Evolutionary conservation across 2,113 vertebrate genomes (phyloP).

Genomic region (Melanocharis versteri): DNA sequence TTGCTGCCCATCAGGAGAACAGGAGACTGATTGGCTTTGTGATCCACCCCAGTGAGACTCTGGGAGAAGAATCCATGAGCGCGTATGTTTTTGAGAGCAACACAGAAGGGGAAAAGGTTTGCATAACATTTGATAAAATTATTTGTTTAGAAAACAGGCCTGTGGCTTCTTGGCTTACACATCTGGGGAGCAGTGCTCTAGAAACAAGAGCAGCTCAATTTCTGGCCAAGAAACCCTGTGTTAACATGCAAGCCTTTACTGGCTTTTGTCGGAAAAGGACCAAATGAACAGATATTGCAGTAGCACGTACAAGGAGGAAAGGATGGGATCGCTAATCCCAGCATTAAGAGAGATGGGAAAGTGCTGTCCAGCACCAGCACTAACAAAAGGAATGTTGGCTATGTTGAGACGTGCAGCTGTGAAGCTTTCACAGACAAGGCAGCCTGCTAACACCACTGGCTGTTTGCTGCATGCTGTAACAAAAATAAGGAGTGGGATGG

Average conservation of each 20-base stretch:
- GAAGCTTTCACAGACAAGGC: not conserved
- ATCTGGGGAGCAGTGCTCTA: not conserved
- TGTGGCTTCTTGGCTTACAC: not conserved
- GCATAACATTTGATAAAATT: not conserved
- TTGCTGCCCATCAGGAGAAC: conserved; percentile 94
- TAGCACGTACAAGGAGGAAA: not conserved
- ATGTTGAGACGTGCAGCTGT: accelerated
- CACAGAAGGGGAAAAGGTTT: conserved; percentile 96
- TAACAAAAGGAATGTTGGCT: not conserved
- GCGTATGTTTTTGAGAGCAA: conserved; percentile 95
- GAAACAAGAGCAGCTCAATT: not conserved
- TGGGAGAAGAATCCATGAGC: conserved; percentile 80
- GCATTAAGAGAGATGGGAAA: not conserved
- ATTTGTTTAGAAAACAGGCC: not conserved
- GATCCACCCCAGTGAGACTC: conserved; percentile 75
- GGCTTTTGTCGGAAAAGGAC: not conserved
- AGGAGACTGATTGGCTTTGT: conserved; percentile 91
- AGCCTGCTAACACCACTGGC: not conserved
- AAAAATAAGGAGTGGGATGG: not conserved
- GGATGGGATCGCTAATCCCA: not conserved
- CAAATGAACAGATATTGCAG: not conserved
- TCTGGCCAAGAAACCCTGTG: not conserved
- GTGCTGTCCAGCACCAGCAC: not conserved
- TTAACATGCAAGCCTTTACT: not conserved
- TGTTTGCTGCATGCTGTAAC: not conserved